Evolutionary conservation across 2,888 invertebrate species (phyloP), one percentile per base, ranked within the genome.

Genomic region (Chymomyza procnemis): DNA sequence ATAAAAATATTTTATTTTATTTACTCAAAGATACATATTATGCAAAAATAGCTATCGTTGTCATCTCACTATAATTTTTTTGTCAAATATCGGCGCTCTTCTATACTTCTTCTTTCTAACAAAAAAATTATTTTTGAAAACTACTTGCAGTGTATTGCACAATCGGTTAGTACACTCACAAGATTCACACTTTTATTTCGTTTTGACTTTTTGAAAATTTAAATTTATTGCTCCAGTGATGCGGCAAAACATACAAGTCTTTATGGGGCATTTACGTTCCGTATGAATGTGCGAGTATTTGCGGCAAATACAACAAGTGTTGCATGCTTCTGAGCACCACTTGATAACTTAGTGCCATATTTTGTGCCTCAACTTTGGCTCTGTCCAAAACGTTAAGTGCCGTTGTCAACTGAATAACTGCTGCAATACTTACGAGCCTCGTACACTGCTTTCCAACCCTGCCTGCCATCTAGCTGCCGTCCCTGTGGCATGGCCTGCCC

Each of bases 181-280:
- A n/a, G 26, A 26, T 5, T 26, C 6, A 1, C 26, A 26, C 1
- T 6, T 26, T 26, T 34, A 9, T 34, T 41, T 41, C 12, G 12
- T 41, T 41, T 41, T 5, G 64, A 72, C 47, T 74, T 81, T 71
- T 67, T 18, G 9, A 47, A 70, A 75, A 76, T 79, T 79, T 76
- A 81, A 81, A 86, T 81, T 86, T 86, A 81, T 81, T 79, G 85
- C 85, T 73, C 66, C 82, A 79, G 71, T 85, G 84, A 82, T 74
- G 81, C 80, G 74, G 57, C 72, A 76, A 72, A 71, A 67, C 66
- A 64, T 72, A 70, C 68, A 69, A 71, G 61, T 74, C 50, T 50
- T n/a, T 19, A 50, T 18, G 19, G 9, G 50, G 16, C 50, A 18
- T 50, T 50, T 18, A 41, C 12, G 12, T 8, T 1, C 4, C 26